phyloP scores from a whole-genome alignment of 2,797 vertebrate species.

The Scleropages formosus region DNA sequence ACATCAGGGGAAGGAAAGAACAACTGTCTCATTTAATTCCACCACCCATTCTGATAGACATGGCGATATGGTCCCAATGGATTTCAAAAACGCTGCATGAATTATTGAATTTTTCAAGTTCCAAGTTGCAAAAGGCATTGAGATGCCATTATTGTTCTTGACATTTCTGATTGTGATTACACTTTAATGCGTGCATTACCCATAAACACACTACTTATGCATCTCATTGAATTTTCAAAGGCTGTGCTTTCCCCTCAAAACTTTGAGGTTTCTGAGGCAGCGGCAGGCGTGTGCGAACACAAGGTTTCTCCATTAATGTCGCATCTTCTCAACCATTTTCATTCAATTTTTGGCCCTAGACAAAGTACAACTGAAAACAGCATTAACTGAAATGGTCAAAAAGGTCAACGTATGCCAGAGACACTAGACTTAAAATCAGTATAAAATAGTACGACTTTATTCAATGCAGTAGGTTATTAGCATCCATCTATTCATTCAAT shows the following conservation, averaged over 20 bases:
- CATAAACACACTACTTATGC: slow-evolving; percentile 68
- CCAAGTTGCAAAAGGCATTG: slow-evolving; percentile 73
- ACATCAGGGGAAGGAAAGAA: slow-evolving; percentile 14
- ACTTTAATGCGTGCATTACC: slow-evolving; percentile 72
- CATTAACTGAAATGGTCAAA: too few relatives aligned
- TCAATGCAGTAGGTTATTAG: too few relatives aligned
- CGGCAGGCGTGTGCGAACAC: slow-evolving; percentile 38
- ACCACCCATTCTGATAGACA: slow-evolving; percentile 57
- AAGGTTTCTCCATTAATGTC: slow-evolving; percentile 5
- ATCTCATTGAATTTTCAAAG: slow-evolving; percentile 65
- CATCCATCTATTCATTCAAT: too few relatives aligned
- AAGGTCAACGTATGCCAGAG: too few relatives aligned
- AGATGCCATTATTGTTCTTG: slow-evolving; percentile 73
- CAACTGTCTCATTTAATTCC: slow-evolving; percentile 61
- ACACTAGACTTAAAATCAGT: too few relatives aligned
- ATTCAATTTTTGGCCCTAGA: slow-evolving; percentile 2
- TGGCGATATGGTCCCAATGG: slow-evolving; percentile 69
- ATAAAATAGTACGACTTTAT: too few relatives aligned
- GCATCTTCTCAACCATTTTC: slow-evolving; percentile 27
- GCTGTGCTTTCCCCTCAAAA: slow-evolving; percentile 41
- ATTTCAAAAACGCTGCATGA: slow-evolving; percentile 72
- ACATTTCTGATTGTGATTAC: slow-evolving; percentile 70
- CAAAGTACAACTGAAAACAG: background rate
- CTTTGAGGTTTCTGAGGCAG: slow-evolving; percentile 54
- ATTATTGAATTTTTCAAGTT: slow-evolving; percentile 75